Base-by-base conservation (phyloP, 2,113 vertebrate genomes). In the Carollia perspicillata region DNA sequence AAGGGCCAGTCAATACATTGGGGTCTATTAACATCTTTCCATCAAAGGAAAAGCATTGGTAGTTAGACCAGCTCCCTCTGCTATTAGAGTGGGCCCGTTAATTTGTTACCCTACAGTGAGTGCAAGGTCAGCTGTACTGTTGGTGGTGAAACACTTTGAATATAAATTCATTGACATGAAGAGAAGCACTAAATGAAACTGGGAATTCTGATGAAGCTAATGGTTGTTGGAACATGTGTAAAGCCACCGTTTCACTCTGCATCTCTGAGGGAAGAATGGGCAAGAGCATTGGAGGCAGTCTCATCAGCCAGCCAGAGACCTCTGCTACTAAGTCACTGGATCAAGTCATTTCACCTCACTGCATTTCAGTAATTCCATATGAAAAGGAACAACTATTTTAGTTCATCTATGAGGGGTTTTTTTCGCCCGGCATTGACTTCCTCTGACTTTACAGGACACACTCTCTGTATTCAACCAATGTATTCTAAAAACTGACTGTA, bases 1-100 rank as follows among this genome's bases (percentile, higher is more conserved):
- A 97, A 97, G 96, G 93, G 97, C 85, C 94, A 96, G 81, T 97
- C 95, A 95, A 94, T 94, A 93, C 89, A 44, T 23, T 93, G 75
- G 92, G 91, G 84, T 42, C 81, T 95, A n/a, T 90, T 94, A 97
- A 88, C 65, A 33, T 97, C 68, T 87, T 87, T 77, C 92, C 14
- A 83, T 89, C 89, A 96, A 97, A 60, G 68, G 69, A 74, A 78
- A 94, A 94, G 22, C 47, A 86, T 63, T 85, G 71, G 40, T 97
- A 97, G 35, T 95, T 95, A 88, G 55, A 93, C 18, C 74, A 88
- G n/a, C 51, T 72, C 44, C 72, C 90, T 77, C n/a, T 92, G 84
- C 95, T 88, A 35, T 98, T 96, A n/a, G 55, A 84, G 44, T 75
- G 44, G 53, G 30, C 63, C 1, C 0, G 20, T 94, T 98, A 58